Evolutionary conservation across 2,888 invertebrate genomes (phyloP).

Genomic region (Drosophila prolongata): DNA sequence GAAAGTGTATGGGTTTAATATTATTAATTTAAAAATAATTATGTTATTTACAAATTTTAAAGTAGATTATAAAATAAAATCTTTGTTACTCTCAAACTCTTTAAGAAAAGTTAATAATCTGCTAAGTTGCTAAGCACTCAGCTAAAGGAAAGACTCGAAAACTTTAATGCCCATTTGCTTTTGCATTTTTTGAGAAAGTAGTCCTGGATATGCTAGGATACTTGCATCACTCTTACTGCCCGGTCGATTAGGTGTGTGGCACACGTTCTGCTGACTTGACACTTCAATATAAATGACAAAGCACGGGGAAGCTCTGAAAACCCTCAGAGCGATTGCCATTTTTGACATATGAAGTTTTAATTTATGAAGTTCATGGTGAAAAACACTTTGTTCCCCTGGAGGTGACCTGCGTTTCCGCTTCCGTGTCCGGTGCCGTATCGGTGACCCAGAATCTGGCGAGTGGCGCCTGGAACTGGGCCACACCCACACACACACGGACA

Average conservation of each 20-base stretch:
- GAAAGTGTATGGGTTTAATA: too few relatives aligned
- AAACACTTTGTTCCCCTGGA: slow-evolving; percentile 40
- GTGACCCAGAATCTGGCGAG: slow-evolving; percentile 64
- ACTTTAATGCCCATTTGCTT: too few relatives aligned
- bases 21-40: too few relatives aligned
- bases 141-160: too few relatives aligned
- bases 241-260: slow-evolving; percentile 6
- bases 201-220: too few relatives aligned
- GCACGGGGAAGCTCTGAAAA: neutral
- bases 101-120: too few relatives aligned
- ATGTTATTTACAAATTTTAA: too few relatives aligned
- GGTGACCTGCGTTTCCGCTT: slow-evolving; percentile 47
- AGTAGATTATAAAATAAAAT: too few relatives aligned
- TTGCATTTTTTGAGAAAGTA: too few relatives aligned
- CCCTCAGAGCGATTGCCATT: slow-evolving; percentile 36
- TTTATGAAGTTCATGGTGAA: slow-evolving; percentile 66
- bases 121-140: too few relatives aligned
- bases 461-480: slow-evolving; percentile 72
- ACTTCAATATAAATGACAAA: slow-evolving; percentile 71
- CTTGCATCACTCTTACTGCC: neutral
- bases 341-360: slow-evolving; percentile 76
- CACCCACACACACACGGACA: slow-evolving; percentile 42
- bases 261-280: slow-evolving; percentile 53
- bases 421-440: slow-evolving; percentile 43
- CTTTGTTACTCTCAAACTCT: too few relatives aligned